Conservation (phyloP, 2,113 vertebrate species). For the Pterocles gutturalis region DNA sequence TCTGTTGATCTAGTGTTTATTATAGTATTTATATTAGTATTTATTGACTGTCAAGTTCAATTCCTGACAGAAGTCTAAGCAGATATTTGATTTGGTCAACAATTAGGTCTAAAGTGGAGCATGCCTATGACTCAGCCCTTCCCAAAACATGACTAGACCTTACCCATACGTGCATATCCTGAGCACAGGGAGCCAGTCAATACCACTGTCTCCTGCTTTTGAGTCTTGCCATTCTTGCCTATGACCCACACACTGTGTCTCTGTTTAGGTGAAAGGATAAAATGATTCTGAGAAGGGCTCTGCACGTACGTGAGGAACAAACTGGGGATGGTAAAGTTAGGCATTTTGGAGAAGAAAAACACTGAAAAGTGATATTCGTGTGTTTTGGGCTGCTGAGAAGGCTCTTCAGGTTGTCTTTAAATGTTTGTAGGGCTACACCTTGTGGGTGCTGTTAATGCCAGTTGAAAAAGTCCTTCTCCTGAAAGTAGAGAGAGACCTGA, state of each 20-base stretch:
- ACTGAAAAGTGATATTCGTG: neutral
- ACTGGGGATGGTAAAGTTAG: neutral
- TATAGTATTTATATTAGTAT: neutral
- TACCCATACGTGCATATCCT: neutral
- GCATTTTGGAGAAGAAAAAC: neutral
- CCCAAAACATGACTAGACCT: neutral
- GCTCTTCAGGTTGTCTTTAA: neutral
- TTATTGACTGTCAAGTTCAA: neutral
- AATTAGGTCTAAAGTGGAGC: neutral
- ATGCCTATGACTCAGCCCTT: neutral
- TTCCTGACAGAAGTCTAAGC: neutral
- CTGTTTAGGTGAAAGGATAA: neutral
- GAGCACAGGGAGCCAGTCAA: neutral
- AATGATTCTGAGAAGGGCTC: neutral
- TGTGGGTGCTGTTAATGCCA: neutral
- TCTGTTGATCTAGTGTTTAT: neutral
- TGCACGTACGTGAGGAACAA: neutral
- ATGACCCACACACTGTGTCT: neutral
- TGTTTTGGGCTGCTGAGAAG: neutral
- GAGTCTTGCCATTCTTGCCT: neutral
- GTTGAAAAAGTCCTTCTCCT: neutral
- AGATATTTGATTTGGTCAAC: neutral
- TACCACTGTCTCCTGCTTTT: neutral
- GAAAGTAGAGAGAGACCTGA: neutral
- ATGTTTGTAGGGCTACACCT: neutral